Base-by-base conservation (phyloP, 2,888 invertebrate species). In the Epinotia nisella region DNA sequence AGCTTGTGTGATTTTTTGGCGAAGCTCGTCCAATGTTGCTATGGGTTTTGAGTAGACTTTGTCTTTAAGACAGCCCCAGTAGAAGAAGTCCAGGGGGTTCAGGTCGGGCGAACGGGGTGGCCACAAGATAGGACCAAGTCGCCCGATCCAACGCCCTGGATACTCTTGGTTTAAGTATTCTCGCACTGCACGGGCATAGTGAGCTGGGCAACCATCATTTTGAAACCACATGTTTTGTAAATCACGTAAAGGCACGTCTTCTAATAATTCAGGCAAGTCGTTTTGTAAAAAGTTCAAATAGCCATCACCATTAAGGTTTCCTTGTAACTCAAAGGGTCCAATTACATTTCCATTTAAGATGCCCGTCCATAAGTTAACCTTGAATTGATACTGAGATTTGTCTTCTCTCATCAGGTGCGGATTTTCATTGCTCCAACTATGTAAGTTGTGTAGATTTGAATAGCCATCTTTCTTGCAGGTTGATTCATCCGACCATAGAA, bases 281-380 rank as follows among this genome's bases (percentile, higher is more conserved):
- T 49, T 49, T 49, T 49, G 49, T 13, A 15, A 49, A 49, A 49
- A 49, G 49, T 49, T 49, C 49, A 49, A 49, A 49, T 49, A 49
- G n/a, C 49, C 49, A 15, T 49, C 49, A 49, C 49, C 29, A 29
- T 29, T 29, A 29, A 29, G 29, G 29, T 29, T 29, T 29, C 29
- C 45, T 45, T 45, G 75, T 39, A 78, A 59, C 70, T 78, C 77
- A 70, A 77, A 76, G 1, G 75, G 78, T 10, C 78, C 79, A 70
- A 80, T 76, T 13, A 78, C 61, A 70, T 76, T 55, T 64, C 76
- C 77, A 68, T 78, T 78, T 66, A 79, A 66, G 17, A 81, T 78
- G 24, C 78, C 79, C n/a, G 75, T 75, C 78, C 78, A 78, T 58
- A 77, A 55, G 69, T 79, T 79, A 10, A 79, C 53, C 55, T 78